Base-by-base conservation (phyloP, 2,888 invertebrate genomes). In the Fragum fragum region DNA sequence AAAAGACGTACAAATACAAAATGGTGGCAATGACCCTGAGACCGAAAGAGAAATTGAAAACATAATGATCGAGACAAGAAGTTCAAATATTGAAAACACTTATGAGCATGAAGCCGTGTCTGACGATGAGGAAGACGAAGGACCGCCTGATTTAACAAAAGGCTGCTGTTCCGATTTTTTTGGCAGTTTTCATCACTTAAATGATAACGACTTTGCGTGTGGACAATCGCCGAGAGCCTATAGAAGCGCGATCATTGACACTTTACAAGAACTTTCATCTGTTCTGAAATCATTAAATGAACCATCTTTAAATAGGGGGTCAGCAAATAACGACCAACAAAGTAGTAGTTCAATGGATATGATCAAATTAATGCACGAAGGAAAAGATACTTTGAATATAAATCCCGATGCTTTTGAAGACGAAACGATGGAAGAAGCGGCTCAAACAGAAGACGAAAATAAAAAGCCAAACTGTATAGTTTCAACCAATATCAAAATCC, bases 241-340 rank as follows among this genome's bases (percentile, higher is more conserved):
- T 36, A 75, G 72, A 75, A 78, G 61, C 71, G 75, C 68, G 21
- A 78, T 82, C 52, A 75, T 78, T 6, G 75, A 82, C 18, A 75
- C 78, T 52, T 53, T 82, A 59, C 78, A 75, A 18, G 72, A 78
- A 29, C 42, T 82, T 6, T 82, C 81, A 3, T 14, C 47, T 0
- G 74, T 75, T 47, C 74, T 77, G 39, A 61, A 77, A 71, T 36
- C 28, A 7, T 42, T 73, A 0, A 73, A 61, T 39, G 42, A 39
- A 14, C 3, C 63, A 3, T 57, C 57, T 57, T 6, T 39, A 21
- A n/a, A 23, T 26, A 18, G n/a, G n/a, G n/a, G n/a, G 36, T 29
- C 66, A 21, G 14, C 53, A 7, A n/a, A 53, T 1, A n/a, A 5
- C 14, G 3, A 53, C 23, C n/a, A n/a, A n/a, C n/a, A n/a, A n/a